phyloP scores from a whole-genome alignment of 2,797 vertebrate species.

The Helarctos malayanus region DNA sequence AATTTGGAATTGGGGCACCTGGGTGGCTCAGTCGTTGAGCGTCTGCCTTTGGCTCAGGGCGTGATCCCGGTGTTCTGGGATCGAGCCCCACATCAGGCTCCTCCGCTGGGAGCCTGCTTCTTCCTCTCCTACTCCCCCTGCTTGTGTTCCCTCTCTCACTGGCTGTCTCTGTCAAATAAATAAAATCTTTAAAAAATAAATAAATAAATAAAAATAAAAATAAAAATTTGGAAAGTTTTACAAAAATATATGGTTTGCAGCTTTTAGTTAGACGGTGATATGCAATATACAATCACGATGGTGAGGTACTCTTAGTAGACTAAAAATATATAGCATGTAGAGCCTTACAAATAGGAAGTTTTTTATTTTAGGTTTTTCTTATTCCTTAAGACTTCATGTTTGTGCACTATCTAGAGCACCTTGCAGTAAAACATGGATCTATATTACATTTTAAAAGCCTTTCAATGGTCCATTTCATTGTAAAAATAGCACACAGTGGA shows the following conservation, averaged over 20 bases:
- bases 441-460: slow-evolving; percentile 60
- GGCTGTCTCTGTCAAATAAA: no score
- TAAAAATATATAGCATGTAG: slow-evolving; percentile 38
- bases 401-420: not conserved
- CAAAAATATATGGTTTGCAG: not conserved
- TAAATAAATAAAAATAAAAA: no score
- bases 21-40: no score
- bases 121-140: no score
- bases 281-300: not conserved
- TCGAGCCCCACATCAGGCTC: no score
- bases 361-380: slow-evolving; percentile 39
- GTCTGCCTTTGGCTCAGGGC: no score
- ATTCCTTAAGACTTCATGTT: slow-evolving; percentile 21
- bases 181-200: no score
- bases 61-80: no score
- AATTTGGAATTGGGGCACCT: not conserved
- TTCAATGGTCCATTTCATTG: slow-evolving; percentile 57
- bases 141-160: no score
- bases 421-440: slow-evolving; percentile 47
- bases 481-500: slow-evolving; percentile 47
- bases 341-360: slow-evolving; percentile 52
- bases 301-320: not conserved
- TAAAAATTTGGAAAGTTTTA: not conserved
- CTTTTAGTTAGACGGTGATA: not conserved
- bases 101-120: no score